These are phyloP conservation scores for Labia minor DNA, from an alignment of 2,888 invertebrate genomes.

Conservation along the genomic window DNA sequence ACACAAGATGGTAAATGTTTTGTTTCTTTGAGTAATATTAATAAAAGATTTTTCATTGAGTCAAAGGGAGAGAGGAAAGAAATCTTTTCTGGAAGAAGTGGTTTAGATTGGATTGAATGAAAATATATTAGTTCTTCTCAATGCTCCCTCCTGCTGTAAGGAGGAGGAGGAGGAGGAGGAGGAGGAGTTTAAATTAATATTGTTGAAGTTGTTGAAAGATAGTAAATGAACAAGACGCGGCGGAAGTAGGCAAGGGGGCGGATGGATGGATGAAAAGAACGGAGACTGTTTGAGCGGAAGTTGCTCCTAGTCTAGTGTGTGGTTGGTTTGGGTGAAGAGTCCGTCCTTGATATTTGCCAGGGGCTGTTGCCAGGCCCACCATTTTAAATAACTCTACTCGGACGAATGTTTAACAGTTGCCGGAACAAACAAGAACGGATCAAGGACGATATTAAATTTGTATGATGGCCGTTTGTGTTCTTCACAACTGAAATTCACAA, in stretches of 20 bases:
- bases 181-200: conserved; percentile 1
- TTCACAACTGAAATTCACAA: too few relatives aligned
- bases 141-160: too few relatives aligned
- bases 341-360: conserved; percentile 3
- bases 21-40: neutral
- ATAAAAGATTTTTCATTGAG: neutral
- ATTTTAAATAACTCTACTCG: neutral
- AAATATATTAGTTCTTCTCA: too few relatives aligned
- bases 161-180: neutral
- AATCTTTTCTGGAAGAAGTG: too few relatives aligned
- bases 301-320: conserved; percentile 1
- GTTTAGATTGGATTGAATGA: too few relatives aligned
- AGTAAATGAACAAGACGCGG: neutral
- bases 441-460: neutral
- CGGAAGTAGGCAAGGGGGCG: neutral
- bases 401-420: conserved; percentile 13
- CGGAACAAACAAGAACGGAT: conserved; percentile 2
- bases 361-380: neutral
- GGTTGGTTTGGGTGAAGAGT: conserved; percentile 1
- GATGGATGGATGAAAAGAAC: neutral
- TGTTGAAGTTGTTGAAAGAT: neutral
- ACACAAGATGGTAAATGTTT: neutral
- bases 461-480: neutral
- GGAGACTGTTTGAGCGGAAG: neutral
- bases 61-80: too few relatives aligned